Conservation (phyloP, 2,113 vertebrate genomes). For the Mandrillus leucophaeus region DNA sequence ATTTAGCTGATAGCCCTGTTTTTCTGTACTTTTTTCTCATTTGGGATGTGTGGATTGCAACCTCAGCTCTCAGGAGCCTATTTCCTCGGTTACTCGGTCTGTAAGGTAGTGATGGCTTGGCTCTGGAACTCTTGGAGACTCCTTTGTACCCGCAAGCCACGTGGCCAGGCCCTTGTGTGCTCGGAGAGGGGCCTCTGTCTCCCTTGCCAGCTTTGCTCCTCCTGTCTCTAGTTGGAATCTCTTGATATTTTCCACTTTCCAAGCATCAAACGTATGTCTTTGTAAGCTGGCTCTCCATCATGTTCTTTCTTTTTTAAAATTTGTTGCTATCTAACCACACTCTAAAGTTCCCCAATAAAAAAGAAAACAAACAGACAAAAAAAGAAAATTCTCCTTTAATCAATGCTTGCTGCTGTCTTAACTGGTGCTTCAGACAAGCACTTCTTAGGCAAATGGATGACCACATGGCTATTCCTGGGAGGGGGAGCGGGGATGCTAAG, state of each 20-base stretch:
- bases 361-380: slow-evolving; percentile 10
- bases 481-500: not conserved
- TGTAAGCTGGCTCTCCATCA: not conserved
- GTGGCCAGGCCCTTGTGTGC: too few relatives aligned
- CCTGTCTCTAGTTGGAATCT: not conserved
- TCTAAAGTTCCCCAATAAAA: not conserved
- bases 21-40: not conserved
- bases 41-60: rapidly evolving
- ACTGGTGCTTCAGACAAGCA: not conserved
- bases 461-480: slow-evolving; percentile 34
- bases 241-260: not conserved
- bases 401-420: slow-evolving; percentile 9
- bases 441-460: not conserved
- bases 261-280: not conserved
- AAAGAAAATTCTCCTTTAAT: slow-evolving; percentile 22
- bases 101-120: not conserved
- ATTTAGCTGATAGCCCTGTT: not conserved
- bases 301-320: slow-evolving; percentile 26
- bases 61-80: not conserved
- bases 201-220: not conserved
- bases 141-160: not conserved
- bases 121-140: not conserved
- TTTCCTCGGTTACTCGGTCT: not conserved
- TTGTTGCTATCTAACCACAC: slow-evolving; percentile 38
- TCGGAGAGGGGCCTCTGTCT: not conserved